phyloP scores from a whole-genome alignment of 2,113 vertebrate genomes.

The Gila orcuttii region DNA sequence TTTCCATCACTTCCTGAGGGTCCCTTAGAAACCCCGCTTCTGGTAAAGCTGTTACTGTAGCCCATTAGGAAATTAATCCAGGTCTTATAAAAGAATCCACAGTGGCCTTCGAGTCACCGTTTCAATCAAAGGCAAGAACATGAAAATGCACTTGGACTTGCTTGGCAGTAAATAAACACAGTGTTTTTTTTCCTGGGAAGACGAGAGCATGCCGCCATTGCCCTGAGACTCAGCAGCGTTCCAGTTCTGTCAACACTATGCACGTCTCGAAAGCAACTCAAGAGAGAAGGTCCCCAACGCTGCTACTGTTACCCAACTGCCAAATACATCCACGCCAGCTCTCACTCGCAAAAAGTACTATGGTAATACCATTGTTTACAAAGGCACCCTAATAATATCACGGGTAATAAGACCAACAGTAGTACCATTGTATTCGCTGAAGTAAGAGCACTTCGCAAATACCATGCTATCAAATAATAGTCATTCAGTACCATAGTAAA shows the following conservation, averaged over 20 bases:
- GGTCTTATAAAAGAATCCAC: slow-evolving; percentile 46
- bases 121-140: slow-evolving; percentile 54
- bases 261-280: slow-evolving; percentile 50
- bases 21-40: slow-evolving; percentile 28
- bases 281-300: slow-evolving; percentile 41
- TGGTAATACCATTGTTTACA: background rate
- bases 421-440: background rate
- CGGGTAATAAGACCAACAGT: background rate
- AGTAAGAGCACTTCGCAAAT: background rate
- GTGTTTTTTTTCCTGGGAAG: slow-evolving; percentile 39
- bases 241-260: slow-evolving; percentile 56
- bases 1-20: slow-evolving; percentile 28
- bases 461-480: background rate
- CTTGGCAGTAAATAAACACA: slow-evolving; percentile 51
- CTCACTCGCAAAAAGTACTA: background rate
- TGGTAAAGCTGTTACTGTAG: slow-evolving; percentile 6
- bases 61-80: slow-evolving; percentile 22
- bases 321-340: background rate
- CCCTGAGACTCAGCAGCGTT: slow-evolving; percentile 55
- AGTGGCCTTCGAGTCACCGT: slow-evolving; percentile 11
- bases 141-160: slow-evolving; percentile 57
- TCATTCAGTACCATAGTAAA: background rate
- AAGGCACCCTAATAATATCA: background rate
- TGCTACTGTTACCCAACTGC: slow-evolving; percentile 29
- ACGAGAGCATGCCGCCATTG: slow-evolving; percentile 30